Base-by-base conservation (phyloP, 2,113 vertebrate genomes). In the Danio rerio region DNA sequence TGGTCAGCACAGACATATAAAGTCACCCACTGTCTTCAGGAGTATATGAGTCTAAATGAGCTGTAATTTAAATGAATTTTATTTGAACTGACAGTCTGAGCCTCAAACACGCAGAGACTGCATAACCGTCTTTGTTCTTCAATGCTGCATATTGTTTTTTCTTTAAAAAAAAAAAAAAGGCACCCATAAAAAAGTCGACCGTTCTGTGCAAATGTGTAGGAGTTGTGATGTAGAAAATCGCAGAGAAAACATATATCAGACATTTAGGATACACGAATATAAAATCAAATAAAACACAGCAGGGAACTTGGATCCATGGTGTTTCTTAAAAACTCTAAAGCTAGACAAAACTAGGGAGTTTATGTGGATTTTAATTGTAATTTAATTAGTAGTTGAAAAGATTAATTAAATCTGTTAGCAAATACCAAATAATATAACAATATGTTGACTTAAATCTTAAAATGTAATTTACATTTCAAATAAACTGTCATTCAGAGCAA, bases 31-130 rank as follows among this genome's bases (percentile, higher is more conserved):
- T 21, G 73, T 68, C 73, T 77, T 40, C 59, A 53, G 18, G 58
- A 86, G 45, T 20, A 66, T 20, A 66, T 20, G 58, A 61, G 59
- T 68, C 82, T 78, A 78, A 83, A 59, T 69, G 59, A 78, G 43
- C 72, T 66, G 55, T 73, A 68, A 72, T 73, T 84, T 15, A 84
- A 84, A 73, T 84, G 78, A 63, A 79, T 74, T 78, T 52, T 0
- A 31, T 81, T 86, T 86, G 79, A 86, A 80, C 47, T 70, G 62
- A 21, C 77, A 31, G 72, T 72, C 69, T 68, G 65, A 78, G 61
- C 66, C 66, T 81, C 43, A 84, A 78, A 86, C 73, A 42, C 42
- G 50, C 66, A 68, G 6, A 21, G 71, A 66, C 50, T 82, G 16
- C 7, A 79, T 56, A 70, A 31, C 42, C 49, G 49, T 56, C 50